phyloP scores from a whole-genome alignment of 1,140 invertebrate species.

The Habropoda laboriosa region DNA sequence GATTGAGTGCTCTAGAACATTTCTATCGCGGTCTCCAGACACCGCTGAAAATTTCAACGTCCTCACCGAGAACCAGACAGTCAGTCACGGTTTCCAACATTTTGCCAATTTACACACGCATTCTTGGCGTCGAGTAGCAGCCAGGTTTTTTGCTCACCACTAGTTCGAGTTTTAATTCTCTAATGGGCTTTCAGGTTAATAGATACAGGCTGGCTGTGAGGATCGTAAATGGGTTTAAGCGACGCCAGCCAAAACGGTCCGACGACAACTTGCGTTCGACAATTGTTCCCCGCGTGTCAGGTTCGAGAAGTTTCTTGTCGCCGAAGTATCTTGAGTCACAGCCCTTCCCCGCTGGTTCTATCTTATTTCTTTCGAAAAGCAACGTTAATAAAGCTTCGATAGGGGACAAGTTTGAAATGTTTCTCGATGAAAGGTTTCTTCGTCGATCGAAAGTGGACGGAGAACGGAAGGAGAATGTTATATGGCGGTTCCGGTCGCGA shows the following conservation, averaged over 20 bases:
- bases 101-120: background rate
- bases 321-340: background rate
- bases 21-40: background rate
- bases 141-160: background rate
- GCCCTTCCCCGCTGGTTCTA: background rate
- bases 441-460: background rate
- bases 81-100: background rate
- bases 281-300: background rate
- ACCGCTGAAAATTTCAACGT: background rate
- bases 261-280: background rate
- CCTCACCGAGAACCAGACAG: background rate
- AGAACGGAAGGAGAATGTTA: background rate
- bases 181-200: slow-evolving; percentile 21
- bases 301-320: background rate
- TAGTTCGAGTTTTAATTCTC: slow-evolving; percentile 26
- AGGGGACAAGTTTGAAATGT: background rate
- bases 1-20: no score
- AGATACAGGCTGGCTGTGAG: background rate
- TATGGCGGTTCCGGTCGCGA: background rate
- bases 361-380: background rate
- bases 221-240: background rate
- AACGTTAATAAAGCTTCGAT: background rate
- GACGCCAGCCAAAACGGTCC: background rate
- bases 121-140: background rate
- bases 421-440: background rate